phyloP scores from a whole-genome alignment of 2,888 invertebrate genomes.

The Ceraclea dissimilis region DNA sequence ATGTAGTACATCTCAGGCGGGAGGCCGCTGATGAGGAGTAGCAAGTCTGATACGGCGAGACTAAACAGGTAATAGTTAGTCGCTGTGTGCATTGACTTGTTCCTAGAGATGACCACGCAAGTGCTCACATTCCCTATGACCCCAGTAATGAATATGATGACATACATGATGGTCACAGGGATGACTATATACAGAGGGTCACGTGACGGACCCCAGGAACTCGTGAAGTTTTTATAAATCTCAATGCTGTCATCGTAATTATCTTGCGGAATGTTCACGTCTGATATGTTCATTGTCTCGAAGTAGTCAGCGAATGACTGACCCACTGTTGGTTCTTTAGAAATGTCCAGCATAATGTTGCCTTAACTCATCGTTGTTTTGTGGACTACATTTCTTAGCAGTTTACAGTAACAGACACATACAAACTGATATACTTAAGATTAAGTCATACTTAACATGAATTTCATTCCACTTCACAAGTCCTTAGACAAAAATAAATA shows the following conservation, averaged over 20 bases:
- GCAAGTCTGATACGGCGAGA: conserved; percentile 74
- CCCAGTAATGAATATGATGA: conserved; percentile 70
- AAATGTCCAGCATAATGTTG: background rate
- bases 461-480: no score
- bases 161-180: conserved; percentile 69
- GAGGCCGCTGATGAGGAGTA: conserved; percentile 69
- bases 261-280: conserved; percentile 3
- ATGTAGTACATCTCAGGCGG: conserved; percentile 76
- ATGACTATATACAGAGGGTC: conserved; percentile 57
- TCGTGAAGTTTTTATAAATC: conserved; percentile 8
- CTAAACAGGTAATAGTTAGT: conserved; percentile 80
- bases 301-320: conserved; percentile 23
- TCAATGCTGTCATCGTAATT: background rate
- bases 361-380: background rate
- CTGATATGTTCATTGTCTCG: conserved; percentile 17
- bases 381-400: no score
- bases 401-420: no score
- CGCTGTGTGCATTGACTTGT: conserved; percentile 76
- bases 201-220: conserved; percentile 36
- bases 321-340: background rate
- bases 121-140: conserved; percentile 76
- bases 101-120: conserved; percentile 74
- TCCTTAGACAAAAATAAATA: no score
- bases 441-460: no score
- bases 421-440: no score